Base-by-base conservation (phyloP, 2,888 invertebrate genomes). In the Phragmatobia fuliginosa region DNA sequence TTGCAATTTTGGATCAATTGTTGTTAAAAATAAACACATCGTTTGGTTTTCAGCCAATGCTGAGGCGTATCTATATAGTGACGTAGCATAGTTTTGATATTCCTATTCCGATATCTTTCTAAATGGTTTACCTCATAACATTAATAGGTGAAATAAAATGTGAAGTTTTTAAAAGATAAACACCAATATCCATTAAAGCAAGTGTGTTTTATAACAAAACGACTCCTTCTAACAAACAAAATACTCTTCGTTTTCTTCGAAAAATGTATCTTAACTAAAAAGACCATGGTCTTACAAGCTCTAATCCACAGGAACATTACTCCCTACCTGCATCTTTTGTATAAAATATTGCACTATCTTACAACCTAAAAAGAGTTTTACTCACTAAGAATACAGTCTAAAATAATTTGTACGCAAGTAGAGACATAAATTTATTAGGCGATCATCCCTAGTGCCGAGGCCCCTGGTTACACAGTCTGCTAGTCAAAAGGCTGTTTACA, bases 401-500 rank as follows among this genome's bases (percentile, higher is more conserved):
- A 71, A 71, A 8, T 81, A 14, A 66, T 33, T 45, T 75, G 67
- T 58, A 66, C 62, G 66, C 77, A 79, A 82, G 81, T 77, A 70
- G 77, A 45, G 68, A 69, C 78, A 83, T 87, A 86, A 87, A 87
- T 87, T 84, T 87, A 87, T 85, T 81, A 85, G 75, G 72, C 81
- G 82, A 83, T 84, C 77, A 85, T 84, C 84, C 84, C 74, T n/a
- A 65, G 78, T 76, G 72, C 68, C 62, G 61, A 52, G 67, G 72
- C 75, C 72, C 75, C 77, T 62, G 70, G 80, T 82, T 86, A 85
- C 76, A 85, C 85, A 83, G 83, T 85, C 84, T 83, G 86, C 79
- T 88, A 84, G 87, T 87, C 87, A 88, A 88, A 88, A 88, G 86
- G 81, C 82, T 86, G 83, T 86, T 85, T 81, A 85, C 86, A 85